Evolutionary conservation across 2,797 vertebrate species (phyloP), one percentile per base, ranked within the genome.

Genomic region (Gastrophryne carolinensis): DNA sequence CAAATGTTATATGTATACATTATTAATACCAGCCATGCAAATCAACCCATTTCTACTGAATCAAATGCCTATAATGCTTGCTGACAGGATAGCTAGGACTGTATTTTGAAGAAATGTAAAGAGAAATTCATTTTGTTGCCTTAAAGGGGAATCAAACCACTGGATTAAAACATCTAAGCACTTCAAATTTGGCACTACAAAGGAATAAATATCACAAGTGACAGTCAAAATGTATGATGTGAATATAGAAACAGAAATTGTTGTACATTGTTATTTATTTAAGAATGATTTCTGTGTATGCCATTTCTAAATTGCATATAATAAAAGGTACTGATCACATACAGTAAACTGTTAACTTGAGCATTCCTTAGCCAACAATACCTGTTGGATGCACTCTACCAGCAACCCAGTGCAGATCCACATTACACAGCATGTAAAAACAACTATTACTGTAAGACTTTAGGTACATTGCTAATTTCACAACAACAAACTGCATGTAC

Each of bases 231-330:
- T 68, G 64, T 63, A 60, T 15, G 12, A 5, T 70, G 15, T 70
- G 41, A 54, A 50, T 26, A 67, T 75, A 68, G 15, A 39, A n/a
- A 17, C 30, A 63, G 35, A 69, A n/a, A 21, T 64, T 30, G 41
- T 12, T 60, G 11, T 50, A 37, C 64, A 67, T n/a, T 50, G n/a
- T 57, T 72, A 72, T 78, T 78, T 78, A 78, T 78, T 78, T 72
- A 29, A 72, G 19, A 21, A 30, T 50, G 44, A 60, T 44, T 39
- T n/a, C 29, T 77, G 49, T 71, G 27, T 64, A 64, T 64, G 34
- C 15, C 30, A 53, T 27, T 62, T 7, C 1, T 8, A 56, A 47
- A 29, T 27, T 35, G 24, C 50, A 63, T 35, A 30, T 29, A 70
- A 27, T 69, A 69, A 69, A 69, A 15, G 17, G 27, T 39, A 68